Evolutionary conservation across 1,140 invertebrate genomes (phyloP), one percentile per base, ranked within the genome.

Genomic region (Nautilus pompilius): DNA sequence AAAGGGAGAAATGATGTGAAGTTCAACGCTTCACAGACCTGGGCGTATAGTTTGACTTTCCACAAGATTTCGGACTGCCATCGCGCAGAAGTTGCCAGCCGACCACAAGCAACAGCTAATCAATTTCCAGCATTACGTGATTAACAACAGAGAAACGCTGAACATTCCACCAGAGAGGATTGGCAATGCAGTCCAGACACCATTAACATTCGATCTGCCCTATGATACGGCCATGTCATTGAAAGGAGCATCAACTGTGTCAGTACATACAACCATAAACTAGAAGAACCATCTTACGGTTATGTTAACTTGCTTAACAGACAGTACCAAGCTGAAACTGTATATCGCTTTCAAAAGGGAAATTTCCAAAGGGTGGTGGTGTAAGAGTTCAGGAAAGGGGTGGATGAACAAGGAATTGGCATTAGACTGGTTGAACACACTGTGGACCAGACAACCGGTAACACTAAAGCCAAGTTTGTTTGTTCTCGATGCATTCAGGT

Each of bases 281-380:
- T 71, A 78, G 56, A 77, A 76, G 59, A 62, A 62, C 32, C 58
- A 68, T 34, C 72, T 75, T 49, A 78, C 77, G 5, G 67, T 75
- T 3, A 71, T 77, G 57, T 46, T 77, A 13, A 61, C 68, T 0
- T 69, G 63, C 24, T 63, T 63, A 20, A 71, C 65, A 6, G 68
- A 70, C 45, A 68, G 73, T 20, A 68, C 60, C 26, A 77, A 76
- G 59, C 56, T 78, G 13, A 72, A 67, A 61, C 71, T 69, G 0
- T 76, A 70, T 61, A 58, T 80, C 8, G 70, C 80, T 26, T 80
- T 80, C 30, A 78, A 75, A 54, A 34, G 69, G n/a, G 71, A 72
- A 68, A 34, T 62, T 60, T 26, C 60, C 55, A 8, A 51, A 36
- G 32, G 75, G 73, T 15, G 60, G 68, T 5, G 41, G 64, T 53